Conservation (phyloP, 1,140 invertebrate genomes). For the Calephelis virginiensis region DNA sequence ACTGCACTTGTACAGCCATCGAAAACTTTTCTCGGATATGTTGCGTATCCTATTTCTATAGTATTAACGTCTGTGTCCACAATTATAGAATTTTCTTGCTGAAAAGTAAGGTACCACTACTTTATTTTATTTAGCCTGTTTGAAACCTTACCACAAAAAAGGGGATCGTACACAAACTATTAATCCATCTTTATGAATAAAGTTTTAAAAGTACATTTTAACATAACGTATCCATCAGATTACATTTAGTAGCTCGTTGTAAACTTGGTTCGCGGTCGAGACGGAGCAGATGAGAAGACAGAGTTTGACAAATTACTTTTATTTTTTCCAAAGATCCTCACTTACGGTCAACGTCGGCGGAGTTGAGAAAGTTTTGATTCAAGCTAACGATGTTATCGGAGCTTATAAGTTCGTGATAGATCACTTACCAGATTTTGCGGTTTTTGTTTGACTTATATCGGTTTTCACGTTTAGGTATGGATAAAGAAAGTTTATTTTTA, state of each 20-base stretch:
- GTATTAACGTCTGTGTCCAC: too few species aligned
- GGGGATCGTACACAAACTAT: too few species aligned
- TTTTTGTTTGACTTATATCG: conserved; percentile 8
- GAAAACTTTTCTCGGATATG: too few species aligned
- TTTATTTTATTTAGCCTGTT: too few species aligned
- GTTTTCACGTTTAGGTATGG: background rate
- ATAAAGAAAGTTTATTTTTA: background rate
- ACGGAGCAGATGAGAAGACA: conserved; percentile 32
- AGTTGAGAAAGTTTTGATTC: conserved; percentile 29
- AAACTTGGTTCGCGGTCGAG: conserved; percentile 14
- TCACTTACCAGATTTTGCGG: conserved; percentile 17
- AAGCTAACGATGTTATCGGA: conserved; percentile 12
- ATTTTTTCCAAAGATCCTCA: conserved; percentile 34
- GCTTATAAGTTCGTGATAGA: conserved; percentile 12
- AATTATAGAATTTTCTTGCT: too few species aligned
- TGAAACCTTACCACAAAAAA: too few species aligned
- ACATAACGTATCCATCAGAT: background rate
- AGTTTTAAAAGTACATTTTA: background rate
- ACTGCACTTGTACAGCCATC: too few species aligned
- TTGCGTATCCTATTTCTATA: too few species aligned
- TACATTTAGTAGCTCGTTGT: background rate
- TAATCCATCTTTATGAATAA: too few species aligned
- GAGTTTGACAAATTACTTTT: conserved; percentile 55
- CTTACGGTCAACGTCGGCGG: conserved; percentile 30
- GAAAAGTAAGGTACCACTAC: too few species aligned